phyloP scores from a whole-genome alignment of 1,140 invertebrate genomes.

The Drosophila malerkotliana region DNA sequence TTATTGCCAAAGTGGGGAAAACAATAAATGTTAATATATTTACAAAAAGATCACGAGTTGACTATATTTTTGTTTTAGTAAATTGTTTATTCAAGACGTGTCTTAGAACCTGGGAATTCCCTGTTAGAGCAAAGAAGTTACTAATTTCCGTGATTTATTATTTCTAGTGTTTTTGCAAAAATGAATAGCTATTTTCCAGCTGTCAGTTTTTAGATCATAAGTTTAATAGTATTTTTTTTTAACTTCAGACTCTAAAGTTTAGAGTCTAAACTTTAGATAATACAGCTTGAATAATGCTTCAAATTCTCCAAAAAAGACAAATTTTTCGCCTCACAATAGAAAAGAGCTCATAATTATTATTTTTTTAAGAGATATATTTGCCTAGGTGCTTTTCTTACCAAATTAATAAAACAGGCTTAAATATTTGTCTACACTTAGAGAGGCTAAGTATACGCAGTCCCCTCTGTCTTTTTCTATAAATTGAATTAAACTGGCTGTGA shows the following conservation, averaged over 20 bases:
- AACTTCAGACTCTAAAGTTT: too few relatives aligned
- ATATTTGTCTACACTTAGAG: not conserved
- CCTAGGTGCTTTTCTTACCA: not conserved
- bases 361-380: not conserved
- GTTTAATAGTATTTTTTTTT: too few relatives aligned
- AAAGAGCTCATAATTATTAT: not conserved
- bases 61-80: constrained; percentile 5
- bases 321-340: too few relatives aligned
- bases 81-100: constrained; percentile 5
- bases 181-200: not conserved
- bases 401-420: not conserved
- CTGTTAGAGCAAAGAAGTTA: not conserved
- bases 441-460: not conserved
- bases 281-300: too few relatives aligned
- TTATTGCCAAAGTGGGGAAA: constrained; percentile 6
- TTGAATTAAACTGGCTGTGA: constrained; percentile 15
- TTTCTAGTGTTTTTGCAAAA: not conserved
- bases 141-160: not conserved
- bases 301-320: too few relatives aligned
- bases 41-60: constrained; percentile 7
- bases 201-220: too few relatives aligned
- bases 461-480: constrained; percentile 53
- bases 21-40: constrained; percentile 20
- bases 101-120: not conserved
- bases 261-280: too few relatives aligned